Evolutionary conservation across 2,888 invertebrate species (phyloP).

Genomic region (Sturmia bella): DNA sequence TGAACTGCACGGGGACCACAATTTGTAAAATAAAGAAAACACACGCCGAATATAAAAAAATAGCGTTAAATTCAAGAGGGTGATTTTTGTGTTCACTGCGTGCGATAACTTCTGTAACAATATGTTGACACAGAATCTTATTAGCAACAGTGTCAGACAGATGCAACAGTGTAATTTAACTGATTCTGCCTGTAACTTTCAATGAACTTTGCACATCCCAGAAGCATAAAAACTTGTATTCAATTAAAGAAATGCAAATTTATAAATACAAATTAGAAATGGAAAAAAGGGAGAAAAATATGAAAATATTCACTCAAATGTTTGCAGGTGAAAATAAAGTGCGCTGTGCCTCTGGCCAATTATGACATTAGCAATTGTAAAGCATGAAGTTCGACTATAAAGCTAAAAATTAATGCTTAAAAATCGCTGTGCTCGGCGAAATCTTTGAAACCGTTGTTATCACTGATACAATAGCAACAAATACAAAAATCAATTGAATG

Average conservation of each 20-base stretch:
- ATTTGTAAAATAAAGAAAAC: constrained; percentile 71
- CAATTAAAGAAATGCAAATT: constrained; percentile 20
- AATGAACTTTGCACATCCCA: constrained; percentile 35
- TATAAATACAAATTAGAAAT: not conserved
- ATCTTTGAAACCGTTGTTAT: too few species aligned
- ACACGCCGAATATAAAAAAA: not conserved
- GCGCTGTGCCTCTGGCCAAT: too few species aligned
- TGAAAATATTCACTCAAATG: not conserved
- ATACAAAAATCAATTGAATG: too few species aligned
- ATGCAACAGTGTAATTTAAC: constrained; percentile 31
- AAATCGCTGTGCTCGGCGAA: too few species aligned
- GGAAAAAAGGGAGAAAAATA: too few species aligned
- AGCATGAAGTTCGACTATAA: too few species aligned
- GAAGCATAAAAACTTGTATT: not conserved
- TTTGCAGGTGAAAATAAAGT: too few species aligned
- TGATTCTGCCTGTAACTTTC: constrained; percentile 37
- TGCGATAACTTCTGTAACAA: constrained; percentile 75
- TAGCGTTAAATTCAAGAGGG: constrained; percentile 67
- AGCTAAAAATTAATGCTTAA: too few species aligned
- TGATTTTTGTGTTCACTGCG: constrained; percentile 68
- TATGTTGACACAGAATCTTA: constrained; percentile 80
- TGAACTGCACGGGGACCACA: constrained; percentile 77
- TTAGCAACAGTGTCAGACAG: constrained; percentile 60
- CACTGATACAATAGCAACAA: too few species aligned
- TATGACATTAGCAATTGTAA: too few species aligned